Base-by-base conservation (phyloP, 2,888 invertebrate species). In the Aspidiotus rigidus region DNA sequence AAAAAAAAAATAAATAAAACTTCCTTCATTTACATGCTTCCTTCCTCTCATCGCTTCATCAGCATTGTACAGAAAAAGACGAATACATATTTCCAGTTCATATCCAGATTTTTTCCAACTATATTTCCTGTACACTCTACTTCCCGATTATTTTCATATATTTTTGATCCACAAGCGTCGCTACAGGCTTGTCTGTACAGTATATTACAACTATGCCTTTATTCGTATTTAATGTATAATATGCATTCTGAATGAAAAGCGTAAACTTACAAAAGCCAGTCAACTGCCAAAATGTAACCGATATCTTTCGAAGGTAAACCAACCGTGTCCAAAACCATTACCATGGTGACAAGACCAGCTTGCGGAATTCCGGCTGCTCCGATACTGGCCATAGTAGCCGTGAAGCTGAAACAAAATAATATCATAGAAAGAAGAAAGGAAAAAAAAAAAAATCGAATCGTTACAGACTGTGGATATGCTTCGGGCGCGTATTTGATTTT, bases 301-400 rank as follows among this genome's bases (percentile, higher is more conserved):
- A 94, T 91, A 78, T 93, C 93, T 77, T 92, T 89, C 0, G 91
- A 89, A 60, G 93, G 92, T 73, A 94, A 82, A 71, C 93, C 93
- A 72, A 94, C 89, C 9, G 93, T 92, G 78, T 93, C 92, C 74
- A 94, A 81, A 69, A 94, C 93, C 90, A 93, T 92, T 73, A 94
- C 93, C 90, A 96, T 92, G 77, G 95, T 96, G 62, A 95, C 91
- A 75, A 96, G 84, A 56, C 95, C 95, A 40, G 95, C 95, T 77
- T 93, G 94, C 7, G 96, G 96, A 75, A 98, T 93, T 61, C 96
- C 95, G 10, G 97, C 96, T 16, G 97, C 97, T 71, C 98, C 97
- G 77, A 98, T 94, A 75, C 95, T 95, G 1, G 97, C 97, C 69
- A 95, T 88, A 1, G 97, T 98, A 28, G 97, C 95, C 7, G 96